Evolutionary conservation across 2,797 vertebrate species (phyloP), one percentile per base, ranked within the genome.

Genomic region (Acipenser transmontanus): DNA sequence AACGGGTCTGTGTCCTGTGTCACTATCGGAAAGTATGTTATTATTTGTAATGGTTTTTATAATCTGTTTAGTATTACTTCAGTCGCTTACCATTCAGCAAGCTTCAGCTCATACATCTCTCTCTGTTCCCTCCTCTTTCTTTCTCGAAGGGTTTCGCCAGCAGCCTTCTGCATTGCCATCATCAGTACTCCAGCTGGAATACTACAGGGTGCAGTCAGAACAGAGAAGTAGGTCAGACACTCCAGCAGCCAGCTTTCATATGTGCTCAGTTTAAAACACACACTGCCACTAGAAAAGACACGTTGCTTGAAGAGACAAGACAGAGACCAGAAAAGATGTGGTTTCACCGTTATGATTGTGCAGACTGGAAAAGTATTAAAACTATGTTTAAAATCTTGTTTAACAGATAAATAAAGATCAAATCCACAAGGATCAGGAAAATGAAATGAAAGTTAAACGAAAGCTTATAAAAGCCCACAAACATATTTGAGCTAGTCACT

Each of bases 81-180:
- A 47, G 8, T 4, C 34, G 6, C 83, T 76, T 81, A 98, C 96
- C 97, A 95, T 65, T 96, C 93, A 52, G 75, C 66, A 1, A 93
- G 64, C 70, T 81, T 88, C 57, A 77, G 82, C 0, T 95, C 85
- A 0, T 90, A 86, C 1, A 85, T 76, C 59, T 92, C 89, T 74
- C 74, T 75, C n/a, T 69, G 85, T 52, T 94, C 84, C 9, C 88
- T 85, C 59, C 52, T 85, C 70, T 85, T 91, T 73, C 73, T 87
- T 70, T 95, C 92, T 62, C 85, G 75, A 7, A 81, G 0, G 0
- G 83, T 90, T 82, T 96, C 93, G 48, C 92, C 94, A 0, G 69
- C 1, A 69, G 93, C 59, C 1, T 80, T 87, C 79, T 96, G 90
- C 71, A 93, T 47, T 6, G 77, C 63, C 11, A 93, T 72, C 12